Evolutionary conservation across 2,888 invertebrate genomes (phyloP).

Genomic region (Micropterix aruncella): DNA sequence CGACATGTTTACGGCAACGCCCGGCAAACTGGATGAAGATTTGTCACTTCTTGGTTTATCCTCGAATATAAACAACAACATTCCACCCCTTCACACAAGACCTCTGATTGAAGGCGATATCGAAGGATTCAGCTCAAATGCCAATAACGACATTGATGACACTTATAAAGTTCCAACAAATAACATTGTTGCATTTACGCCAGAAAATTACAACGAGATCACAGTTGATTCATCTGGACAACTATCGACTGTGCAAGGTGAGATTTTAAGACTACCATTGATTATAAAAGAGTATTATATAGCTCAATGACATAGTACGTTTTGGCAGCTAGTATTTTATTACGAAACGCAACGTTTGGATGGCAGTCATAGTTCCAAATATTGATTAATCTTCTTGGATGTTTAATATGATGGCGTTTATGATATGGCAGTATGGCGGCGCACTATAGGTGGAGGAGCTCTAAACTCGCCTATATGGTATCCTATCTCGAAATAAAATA

Average conservation of each 20-base stretch:
- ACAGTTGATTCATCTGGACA: conserved; percentile 33
- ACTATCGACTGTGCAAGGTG: conserved; percentile 33
- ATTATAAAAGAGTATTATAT: background rate
- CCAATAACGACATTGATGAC: conserved; percentile 17
- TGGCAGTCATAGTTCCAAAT: too few relatives aligned
- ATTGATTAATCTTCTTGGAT: too few relatives aligned
- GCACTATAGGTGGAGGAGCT: too few relatives aligned
- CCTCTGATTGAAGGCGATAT: conserved; percentile 3
- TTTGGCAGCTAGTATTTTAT: too few relatives aligned
- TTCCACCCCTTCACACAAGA: conserved; percentile 12
- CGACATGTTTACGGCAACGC: conserved; percentile 20
- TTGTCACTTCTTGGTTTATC: conserved; percentile 17
- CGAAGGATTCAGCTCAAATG: background rate
- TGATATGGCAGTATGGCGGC: too few relatives aligned
- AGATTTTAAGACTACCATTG: conserved; percentile 5
- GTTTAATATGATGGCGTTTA: too few relatives aligned
- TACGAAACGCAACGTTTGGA: too few relatives aligned
- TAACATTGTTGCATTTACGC: conserved; percentile 23
- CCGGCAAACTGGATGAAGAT: conserved; percentile 6
- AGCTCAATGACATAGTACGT: background rate
- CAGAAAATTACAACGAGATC: conserved; percentile 37
- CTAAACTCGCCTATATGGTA: too few relatives aligned
- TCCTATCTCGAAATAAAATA: too few relatives aligned
- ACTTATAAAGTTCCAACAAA: conserved; percentile 35
- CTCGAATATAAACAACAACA: conserved; percentile 36